Base-by-base conservation (phyloP, 2,113 vertebrate genomes). In the Hypomesus transpacificus region DNA sequence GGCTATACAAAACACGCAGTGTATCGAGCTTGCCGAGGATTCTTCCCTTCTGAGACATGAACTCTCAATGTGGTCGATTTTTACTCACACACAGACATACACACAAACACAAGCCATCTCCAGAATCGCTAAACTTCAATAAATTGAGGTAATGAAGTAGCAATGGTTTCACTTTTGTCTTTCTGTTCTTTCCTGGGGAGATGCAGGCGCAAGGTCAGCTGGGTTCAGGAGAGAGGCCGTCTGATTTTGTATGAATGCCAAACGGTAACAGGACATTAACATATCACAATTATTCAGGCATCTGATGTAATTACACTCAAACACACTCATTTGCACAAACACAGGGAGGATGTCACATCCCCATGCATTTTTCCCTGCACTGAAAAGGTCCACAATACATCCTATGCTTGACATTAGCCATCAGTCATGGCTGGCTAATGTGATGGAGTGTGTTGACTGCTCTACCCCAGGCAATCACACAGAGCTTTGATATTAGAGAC, bases 401-500 rank as follows among this genome's bases (percentile, higher is more conserved):
- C 54, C 14, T 22, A 75, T 70, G 28, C 2, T 14, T 9, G 31
- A 7, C 31, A 17, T 70, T 53, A 4, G 11, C 66, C 51, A 22
- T 66, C 22, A 21, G 31, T n/a, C 34, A 9, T 34, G 34, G 28
- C 51, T 72, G 39, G 11, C 18, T 52, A 11, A 21, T 11, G 7
- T 26, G 52, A 66, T 11, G 71, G 16, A 22, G 20, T 21, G 61
- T 28, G 64, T 20, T 66, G 60, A 46, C 64, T 57, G 70, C 14
- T 20, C 13, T 21, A 21, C 34, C 53, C 28, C 59, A 50, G 74
- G 67, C 28, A 52, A 57, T 76, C 62, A 22, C 31, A 21, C 34
- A 54, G 24, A 28, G 61, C 74, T 79, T 82, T 81, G 80, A 86
- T 68, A 70, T 63, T 39, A 31, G 51, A 70, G 59, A 78, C 61